Base-by-base conservation (phyloP, 2,888 invertebrate species). In the Cantharis rustica region DNA sequence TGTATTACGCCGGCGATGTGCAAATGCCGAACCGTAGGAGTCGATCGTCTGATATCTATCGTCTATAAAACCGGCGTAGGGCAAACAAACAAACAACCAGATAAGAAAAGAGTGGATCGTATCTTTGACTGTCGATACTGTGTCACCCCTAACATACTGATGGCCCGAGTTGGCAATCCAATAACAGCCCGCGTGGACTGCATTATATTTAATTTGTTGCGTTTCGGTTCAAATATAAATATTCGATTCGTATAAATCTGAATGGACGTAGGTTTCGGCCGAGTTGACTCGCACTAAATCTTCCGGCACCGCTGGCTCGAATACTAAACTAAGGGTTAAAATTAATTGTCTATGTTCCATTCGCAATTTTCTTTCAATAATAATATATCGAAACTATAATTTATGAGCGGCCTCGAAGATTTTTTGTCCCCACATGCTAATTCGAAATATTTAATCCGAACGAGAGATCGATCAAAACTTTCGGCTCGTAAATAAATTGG, bases 171-270 rank as follows among this genome's bases (percentile, higher is more conserved):
- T 78, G 72, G 70, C 78, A 78, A 79, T 75, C 77, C 76, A 75
- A 77, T 77, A 79, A 74, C 75, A 26, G 69, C 26, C 72, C 74
- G 72, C 78, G 76, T 79, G 81, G 82, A 82, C 82, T 79, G 81
- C 83, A 82, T 82, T 85, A 85, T 84, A 85, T 86, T 85, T 86
- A 86, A 86, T 86, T 85, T 84, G 84, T 83, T 83, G 84, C 80
- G 83, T 84, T 83, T 82, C 82, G 79, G 78, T 79, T 81, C 82
- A 85, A 86, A 86, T 86, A 86, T 86, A 86, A 85, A 86, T 86
- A 86, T 86, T 85, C 86, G 83, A 84, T 85, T 85, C 83, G 85
- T 85, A 86, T 85, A 86, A 85, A 86, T 86, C 85, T 84, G 81
- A 79, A 80, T 80, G 82, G 82, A 79, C 79, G 77, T 75, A 79